A percentile compares a stretch with the other conserved stretches of the same genome.
phyloP scores from a whole-genome alignment of 2,888 invertebrate genomes.

The Baccha elongata region DNA sequence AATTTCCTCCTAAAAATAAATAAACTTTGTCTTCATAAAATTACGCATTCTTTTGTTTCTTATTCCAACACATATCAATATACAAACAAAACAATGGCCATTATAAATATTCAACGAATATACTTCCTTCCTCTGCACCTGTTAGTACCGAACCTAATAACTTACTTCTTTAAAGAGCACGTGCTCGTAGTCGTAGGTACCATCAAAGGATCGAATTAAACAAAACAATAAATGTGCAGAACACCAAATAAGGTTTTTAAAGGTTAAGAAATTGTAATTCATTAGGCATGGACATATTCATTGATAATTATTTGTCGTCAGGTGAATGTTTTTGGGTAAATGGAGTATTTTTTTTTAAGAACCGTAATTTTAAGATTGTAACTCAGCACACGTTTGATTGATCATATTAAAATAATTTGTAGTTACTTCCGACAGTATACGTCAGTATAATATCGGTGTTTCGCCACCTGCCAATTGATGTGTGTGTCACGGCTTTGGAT shows the following conservation, averaged over 20 bases:
- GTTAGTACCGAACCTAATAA: constrained; percentile 12
- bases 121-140: constrained; percentile 54
- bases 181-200: constrained; percentile 9
- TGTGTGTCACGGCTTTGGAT: too few relatives aligned
- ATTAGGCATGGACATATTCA: neutral
- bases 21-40: neutral
- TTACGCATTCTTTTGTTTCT: neutral
- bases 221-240: neutral
- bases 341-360: constrained; percentile 4
- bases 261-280: constrained; percentile 37
- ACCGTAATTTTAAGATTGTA: neutral
- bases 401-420: too few relatives aligned
- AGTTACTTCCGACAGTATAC: too few relatives aligned
- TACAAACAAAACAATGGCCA: constrained; percentile 3
- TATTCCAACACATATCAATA: neutral
- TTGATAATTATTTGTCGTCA: constrained; percentile 5
- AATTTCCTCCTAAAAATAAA: too few relatives aligned
- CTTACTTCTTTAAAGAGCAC: constrained; percentile 1
- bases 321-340: neutral
- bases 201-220: neutral
- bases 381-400: constrained; percentile 39
- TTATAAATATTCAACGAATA: neutral
- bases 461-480: constrained; percentile 19
- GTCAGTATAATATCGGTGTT: constrained; percentile 18
- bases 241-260: constrained; percentile 27